Base-by-base conservation (phyloP, 2,888 invertebrate genomes). In the Crocallis elinguaria region DNA sequence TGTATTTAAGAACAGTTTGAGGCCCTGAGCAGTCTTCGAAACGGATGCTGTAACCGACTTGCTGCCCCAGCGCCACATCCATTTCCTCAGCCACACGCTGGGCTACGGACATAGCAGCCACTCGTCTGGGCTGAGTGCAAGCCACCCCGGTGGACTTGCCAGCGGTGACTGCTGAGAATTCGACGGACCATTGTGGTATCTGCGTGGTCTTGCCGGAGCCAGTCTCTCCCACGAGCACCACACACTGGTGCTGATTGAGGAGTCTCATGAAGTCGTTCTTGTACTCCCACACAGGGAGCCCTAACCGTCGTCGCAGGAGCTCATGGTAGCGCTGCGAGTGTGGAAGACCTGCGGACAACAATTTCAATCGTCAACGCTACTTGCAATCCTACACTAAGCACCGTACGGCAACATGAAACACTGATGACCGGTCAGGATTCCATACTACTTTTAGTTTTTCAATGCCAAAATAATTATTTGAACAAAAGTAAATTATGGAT, bases 131-230 rank as follows among this genome's bases (percentile, higher is more conserved):
- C 80, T 98, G 98, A 0, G 99, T 99, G 83, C 99, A 99, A 4
- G 98, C 98, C 0, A 99, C 99, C 0, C 87, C 89, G 42, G 82
- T 79, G 0, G 87, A 82, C 13, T 86, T 85, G 1, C 86, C 86
- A 0, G 79, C 79, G 0, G 86, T 84, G 1, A 82, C 75, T 0
- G 85, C 78, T 0, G 91, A 82, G 16, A 90, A 91, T 55, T 91
- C 90, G 0, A 91, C 91, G 0, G 87, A 88, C 91, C 91, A 91
- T 55, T 91, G 41, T 6, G 19, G 14, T 72, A 99, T 99, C 91
- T 99, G 99, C 8, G 99, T 99, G 0, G 99, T 99, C 92, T 99
- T 99, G 0, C 99, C 99, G 1, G 98, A 99, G n/a, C 99, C 99
- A 0, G 99, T 99, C 82, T 99, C 99, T 68, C 99, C 99, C 2